These are phyloP conservation scores for Actinernus sp. DNA, from an alignment of 92 coral and sea anemone genomes.

Conservation along the genomic window DNA sequence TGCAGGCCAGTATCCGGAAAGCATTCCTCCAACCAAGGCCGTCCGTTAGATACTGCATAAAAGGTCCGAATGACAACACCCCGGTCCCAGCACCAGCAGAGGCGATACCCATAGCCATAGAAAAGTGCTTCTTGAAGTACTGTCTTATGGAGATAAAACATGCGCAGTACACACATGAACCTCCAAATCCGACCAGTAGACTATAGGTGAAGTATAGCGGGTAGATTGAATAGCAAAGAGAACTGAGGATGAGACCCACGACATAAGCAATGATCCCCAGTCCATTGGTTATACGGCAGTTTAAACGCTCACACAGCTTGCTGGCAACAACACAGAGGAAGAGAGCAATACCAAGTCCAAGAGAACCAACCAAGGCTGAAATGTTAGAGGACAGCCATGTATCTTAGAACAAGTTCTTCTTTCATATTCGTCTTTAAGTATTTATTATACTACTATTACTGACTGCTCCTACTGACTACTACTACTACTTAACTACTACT, in stretches of 20 bases:
- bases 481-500: too few species aligned
- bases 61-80: conserved; percentile 47
- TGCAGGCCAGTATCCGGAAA: conserved; percentile 10
- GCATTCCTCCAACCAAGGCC: conserved; percentile 20
- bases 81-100: conserved; percentile 42
- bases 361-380: conserved; percentile 13
- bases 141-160: conserved; percentile 23
- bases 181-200: conserved; percentile 33
- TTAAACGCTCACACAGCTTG: conserved; percentile 7
- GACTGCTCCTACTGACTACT: too few species aligned
- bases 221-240: conserved; percentile 21
- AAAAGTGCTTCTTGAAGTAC: conserved; percentile 37
- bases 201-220: conserved; percentile 50
- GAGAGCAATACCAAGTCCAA: not conserved
- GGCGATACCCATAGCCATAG: conserved; percentile 40
- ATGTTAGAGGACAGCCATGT: too few species aligned
- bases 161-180: conserved; percentile 17
- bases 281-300: conserved; percentile 1
- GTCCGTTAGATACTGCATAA: not conserved
- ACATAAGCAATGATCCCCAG: not conserved
- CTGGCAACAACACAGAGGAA: not conserved
- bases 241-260: conserved; percentile 12
- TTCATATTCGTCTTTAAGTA: too few species aligned
- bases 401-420: too few species aligned
- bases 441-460: too few species aligned